Evolutionary conservation across 2,888 invertebrate genomes (phyloP), one percentile per base, ranked within the genome.

Genomic region (Aplocera efformata): DNA sequence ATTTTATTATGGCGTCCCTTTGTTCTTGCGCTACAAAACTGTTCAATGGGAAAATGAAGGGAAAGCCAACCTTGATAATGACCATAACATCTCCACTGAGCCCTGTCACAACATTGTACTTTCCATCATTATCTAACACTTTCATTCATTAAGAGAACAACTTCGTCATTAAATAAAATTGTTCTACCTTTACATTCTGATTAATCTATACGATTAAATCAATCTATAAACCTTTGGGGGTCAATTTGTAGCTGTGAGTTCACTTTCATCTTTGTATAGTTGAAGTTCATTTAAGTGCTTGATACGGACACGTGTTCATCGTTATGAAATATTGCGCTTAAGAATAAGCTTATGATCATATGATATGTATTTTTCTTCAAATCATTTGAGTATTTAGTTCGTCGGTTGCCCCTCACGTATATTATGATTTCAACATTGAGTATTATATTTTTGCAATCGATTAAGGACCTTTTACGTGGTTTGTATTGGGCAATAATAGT

Each of bases 171-270:
- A 58, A 50, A 60, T 54, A 46, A 52, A 51, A 52, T 57, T 44
- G 50, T 23, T 51, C 35, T 20, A 45, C 42, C 21, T 56, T 48
- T 56, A 50, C 53, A 48, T 49, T 50, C 44, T 50, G 48, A 55
- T 50, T 56, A 60, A 59, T 63, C 56, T 58, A 26, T 6, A 35
- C 52, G 58, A 61, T 61, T 64, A 60, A 65, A 66, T 64, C 62
- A 63, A 62, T 61, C 55, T 60, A 53, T 56, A 62, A 58, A 58
- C 58, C 63, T 53, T 48, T 47, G 51, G 58, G 59, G 71, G 67
- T 71, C 63, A 65, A 43, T 49, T n/a, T 32, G 36, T 36, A 49
- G 53, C 39, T 48, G 50, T 41, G 51, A 54, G 54, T 51, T 60
- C 53, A 59, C 64, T 63, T 63, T 53, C 53, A 43, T 48, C 48